Evolutionary conservation across 2,113 vertebrate species (phyloP), one percentile per base, ranked within the genome.

Genomic region (Dolichotis patagonum): DNA sequence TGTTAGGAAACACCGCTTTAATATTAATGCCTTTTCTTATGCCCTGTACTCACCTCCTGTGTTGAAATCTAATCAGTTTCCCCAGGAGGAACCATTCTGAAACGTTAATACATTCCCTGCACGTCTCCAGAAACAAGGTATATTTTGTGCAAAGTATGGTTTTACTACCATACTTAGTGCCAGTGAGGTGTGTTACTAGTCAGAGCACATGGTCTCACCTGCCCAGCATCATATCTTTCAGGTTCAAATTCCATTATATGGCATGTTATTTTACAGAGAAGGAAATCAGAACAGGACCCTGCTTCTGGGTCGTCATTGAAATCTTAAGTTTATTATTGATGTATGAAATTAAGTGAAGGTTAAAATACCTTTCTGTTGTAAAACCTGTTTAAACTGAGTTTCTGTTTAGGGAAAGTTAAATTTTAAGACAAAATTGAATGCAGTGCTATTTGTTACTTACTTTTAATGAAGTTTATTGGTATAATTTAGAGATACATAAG

Each of bases 241-340:
- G 92, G 82, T 96, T 96, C 95, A 97, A 82, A 96, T 97, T 97
- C 90, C 88, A 90, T 83, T 88, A 30, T 4, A 6, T 92, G 69
- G 88, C 46, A 16, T 95, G 43, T 87, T 85, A 14, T 85, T 97
- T 95, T 95, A 65, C 24, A 93, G 86, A 85, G 81, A 38, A 89
- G 65, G 56, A 19, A 63, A 24, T 85, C 75, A 95, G 41, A 96
- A 58, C 22, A 93, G 28, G 81, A 83, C 38, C 24, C 11, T 96
- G 65, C 32, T 88, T 96, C 58, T 88, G 73, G 19, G 49, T 94
- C 95, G 32, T 90, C 75, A 49, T 67, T 94, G 80, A 93, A 87
- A 46, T 88, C 49, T 81, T 80, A 32, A 35, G 35, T 91, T 90
- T 97, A 75, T 97, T 90, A 16, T 95, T 96, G 46, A 84, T 80